Conservation (phyloP, 2,797 vertebrate genomes). For the Simalia tracyae region DNA sequence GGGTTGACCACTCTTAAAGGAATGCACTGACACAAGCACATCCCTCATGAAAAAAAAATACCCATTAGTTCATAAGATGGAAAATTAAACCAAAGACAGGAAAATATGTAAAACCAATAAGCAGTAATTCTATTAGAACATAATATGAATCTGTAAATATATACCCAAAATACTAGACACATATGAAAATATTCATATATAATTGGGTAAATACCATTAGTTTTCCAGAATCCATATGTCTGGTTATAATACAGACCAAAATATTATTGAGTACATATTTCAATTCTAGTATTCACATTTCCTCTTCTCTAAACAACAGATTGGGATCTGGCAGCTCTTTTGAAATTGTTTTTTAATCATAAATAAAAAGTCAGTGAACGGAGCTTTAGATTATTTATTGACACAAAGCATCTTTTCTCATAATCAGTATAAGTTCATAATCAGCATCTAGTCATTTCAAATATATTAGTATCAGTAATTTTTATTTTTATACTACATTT, state of each 20-base stretch:
- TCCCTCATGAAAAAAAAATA: neutral
- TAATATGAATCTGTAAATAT: neutral
- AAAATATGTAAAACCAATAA: neutral
- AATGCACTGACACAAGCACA: neutral
- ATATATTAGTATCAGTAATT: neutral
- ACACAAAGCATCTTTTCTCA: neutral
- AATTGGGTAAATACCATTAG: neutral
- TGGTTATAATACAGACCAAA: neutral
- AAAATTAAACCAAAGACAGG: neutral
- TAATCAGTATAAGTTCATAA: neutral
- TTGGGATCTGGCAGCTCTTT: neutral
- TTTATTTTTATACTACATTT: neutral
- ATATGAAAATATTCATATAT: neutral
- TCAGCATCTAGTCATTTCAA: neutral
- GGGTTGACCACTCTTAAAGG: neutral
- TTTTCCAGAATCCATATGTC: neutral
- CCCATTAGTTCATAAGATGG: neutral
- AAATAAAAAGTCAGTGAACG: neutral
- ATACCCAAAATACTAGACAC: neutral
- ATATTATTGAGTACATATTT: neutral
- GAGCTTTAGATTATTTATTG: neutral
- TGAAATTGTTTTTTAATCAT: neutral
- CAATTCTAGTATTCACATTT: neutral
- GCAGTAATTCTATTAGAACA: neutral
- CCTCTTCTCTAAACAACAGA: neutral